These are phyloP conservation scores for Yponomeuta cagnagella DNA, from an alignment of 2,888 invertebrate genomes.

Conservation along the genomic window DNA sequence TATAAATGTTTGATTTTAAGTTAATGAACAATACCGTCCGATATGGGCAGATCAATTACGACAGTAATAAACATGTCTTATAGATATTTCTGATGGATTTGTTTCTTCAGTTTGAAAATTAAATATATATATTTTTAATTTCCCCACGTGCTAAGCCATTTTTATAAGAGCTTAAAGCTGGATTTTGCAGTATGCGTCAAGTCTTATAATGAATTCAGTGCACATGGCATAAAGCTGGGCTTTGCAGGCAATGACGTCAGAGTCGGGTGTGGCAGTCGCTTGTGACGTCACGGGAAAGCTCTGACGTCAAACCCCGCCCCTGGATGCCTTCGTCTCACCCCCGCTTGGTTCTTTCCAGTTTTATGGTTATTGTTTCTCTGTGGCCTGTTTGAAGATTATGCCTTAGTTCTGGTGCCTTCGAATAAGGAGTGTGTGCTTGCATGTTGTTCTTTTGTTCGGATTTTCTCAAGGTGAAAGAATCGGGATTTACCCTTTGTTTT, in stretches of 20 bases:
- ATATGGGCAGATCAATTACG: too few species aligned
- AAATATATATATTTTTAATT: background rate
- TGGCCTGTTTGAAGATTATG: constrained; percentile 27
- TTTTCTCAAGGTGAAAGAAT: constrained; percentile 19
- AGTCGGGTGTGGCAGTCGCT: constrained; percentile 64
- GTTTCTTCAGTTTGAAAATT: background rate
- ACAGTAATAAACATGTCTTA: too few species aligned
- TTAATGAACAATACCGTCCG: background rate
- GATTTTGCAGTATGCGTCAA: background rate
- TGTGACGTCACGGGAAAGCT: constrained; percentile 69
- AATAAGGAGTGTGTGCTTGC: background rate
- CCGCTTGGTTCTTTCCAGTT: constrained; percentile 35
- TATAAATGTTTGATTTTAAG: background rate
- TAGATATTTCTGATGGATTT: background rate
- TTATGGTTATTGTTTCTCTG: constrained; percentile 54
- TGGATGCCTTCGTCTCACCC: constrained; percentile 31
- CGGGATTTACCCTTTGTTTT: constrained; percentile 16
- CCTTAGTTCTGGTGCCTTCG: constrained; percentile 15
- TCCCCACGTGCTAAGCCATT: background rate
- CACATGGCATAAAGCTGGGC: constrained; percentile 24
- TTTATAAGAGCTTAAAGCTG: background rate
- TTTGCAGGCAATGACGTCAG: constrained; percentile 56
- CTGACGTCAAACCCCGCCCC: constrained; percentile 66
- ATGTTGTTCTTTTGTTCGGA: constrained; percentile 19
- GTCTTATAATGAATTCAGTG: background rate